phyloP scores from a whole-genome alignment of 2,888 invertebrate genomes.

The Bhutanitis thaidina region DNA sequence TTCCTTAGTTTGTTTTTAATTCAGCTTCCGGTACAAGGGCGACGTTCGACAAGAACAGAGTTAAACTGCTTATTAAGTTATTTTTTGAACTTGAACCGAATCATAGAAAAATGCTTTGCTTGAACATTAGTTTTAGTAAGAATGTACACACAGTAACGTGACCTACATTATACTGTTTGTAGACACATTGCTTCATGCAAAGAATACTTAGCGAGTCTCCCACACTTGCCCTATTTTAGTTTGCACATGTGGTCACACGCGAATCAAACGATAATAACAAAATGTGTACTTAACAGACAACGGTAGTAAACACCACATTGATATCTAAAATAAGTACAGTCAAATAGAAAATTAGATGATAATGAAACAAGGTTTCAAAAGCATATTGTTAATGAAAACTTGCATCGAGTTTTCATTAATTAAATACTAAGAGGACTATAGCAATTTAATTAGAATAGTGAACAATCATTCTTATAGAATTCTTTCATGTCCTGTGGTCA shows the following conservation, averaged over 20 bases:
- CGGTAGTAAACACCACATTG: background rate
- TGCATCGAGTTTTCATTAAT: too few species aligned
- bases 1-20: constrained; percentile 52
- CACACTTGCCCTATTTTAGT: constrained; percentile 70
- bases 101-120: constrained; percentile 1
- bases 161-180: constrained; percentile 38
- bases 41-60: constrained; percentile 32
- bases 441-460: too few species aligned
- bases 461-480: too few species aligned
- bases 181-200: constrained; percentile 35
- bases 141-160: background rate
- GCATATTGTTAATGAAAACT: too few species aligned
- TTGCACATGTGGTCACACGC: constrained; percentile 48
- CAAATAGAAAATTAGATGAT: too few species aligned
- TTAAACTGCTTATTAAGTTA: constrained; percentile 57
- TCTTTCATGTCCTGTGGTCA: too few species aligned
- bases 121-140: background rate
- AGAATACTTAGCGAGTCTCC: constrained; percentile 42
- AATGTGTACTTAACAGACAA: constrained; percentile 5
- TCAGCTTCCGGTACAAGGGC: constrained; percentile 31
- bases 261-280: constrained; percentile 9
- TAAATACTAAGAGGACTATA: too few species aligned
- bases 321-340: too few species aligned
- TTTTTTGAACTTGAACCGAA: constrained; percentile 25
- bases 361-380: too few species aligned